Base-by-base conservation (phyloP, 2,797 vertebrate genomes). In the Myoxocephalus aenaeus region DNA sequence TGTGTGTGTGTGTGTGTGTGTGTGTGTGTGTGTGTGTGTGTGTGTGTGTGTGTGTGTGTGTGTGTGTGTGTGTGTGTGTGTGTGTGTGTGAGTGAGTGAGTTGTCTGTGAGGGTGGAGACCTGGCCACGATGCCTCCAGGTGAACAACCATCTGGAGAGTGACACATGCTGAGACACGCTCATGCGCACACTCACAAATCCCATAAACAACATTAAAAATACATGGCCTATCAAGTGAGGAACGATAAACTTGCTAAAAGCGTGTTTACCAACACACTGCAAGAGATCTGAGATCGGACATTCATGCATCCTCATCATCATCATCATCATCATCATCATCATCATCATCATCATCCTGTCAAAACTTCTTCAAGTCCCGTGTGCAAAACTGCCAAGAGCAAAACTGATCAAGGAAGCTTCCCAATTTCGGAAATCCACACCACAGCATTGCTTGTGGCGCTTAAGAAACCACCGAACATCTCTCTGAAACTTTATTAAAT, bases 121-220 rank as follows among this genome's bases (percentile, higher is more conserved):
- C 74, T 73, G 70, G 77, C 76, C 82, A 13, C 25, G 65, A 65
- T 65, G 84, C 90, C 87, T 88, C 75, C 83, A 92, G 92, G 86
- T 90, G 84, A 89, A 81, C 85, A 80, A 82, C 77, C 91, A 93
- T 94, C 92, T 94, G 90, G 92, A 91, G 86, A 89, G 61, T 58
- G 70, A 58, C 76, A 80, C 53, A 1, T 65, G 53, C 74, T 65
- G 53, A 58, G 56, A 80, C 69, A 66, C 1, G 15, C 75, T 83
- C 58, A 50, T 63, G 72, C 27, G 20, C 62, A 69, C 57, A 20
- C 79, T 69, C 72, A 86, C 87, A 91, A 58, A 84, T 84, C 84
- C 65, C 77, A 83, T 73, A 88, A 88, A 92, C 86, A 88, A 77
- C 79, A 90, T 94, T 84, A 94, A 92, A 92, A 88, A 92, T 87